A percentile compares a stretch with the other conserved stretches of the same genome.
Evolutionary conservation across 2,113 vertebrate species (phyloP).

Genomic region (Camelus dromedarius): DNA sequence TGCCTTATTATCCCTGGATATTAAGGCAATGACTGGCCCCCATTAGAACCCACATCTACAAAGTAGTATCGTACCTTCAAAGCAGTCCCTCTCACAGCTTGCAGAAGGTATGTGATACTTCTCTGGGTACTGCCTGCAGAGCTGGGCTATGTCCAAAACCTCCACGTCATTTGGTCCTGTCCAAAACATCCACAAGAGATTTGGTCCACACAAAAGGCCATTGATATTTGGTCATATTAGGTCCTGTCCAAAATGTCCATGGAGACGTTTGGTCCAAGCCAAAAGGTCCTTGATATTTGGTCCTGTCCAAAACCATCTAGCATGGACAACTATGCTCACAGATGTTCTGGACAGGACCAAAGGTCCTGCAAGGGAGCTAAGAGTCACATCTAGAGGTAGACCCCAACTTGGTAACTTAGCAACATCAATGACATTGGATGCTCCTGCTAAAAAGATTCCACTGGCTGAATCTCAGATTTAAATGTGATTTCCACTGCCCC

Average conservation of each 20-base stretch:
- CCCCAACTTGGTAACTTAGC: not conserved
- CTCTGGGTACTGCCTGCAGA: not conserved
- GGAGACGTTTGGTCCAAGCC: no score
- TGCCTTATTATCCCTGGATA: not conserved
- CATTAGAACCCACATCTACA: not conserved
- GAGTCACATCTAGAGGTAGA: not conserved
- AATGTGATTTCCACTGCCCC: not conserved
- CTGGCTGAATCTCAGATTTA: not conserved
- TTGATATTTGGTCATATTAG: no score
- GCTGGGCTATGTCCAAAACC: not conserved
- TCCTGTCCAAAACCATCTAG: no score
- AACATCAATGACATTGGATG: not conserved
- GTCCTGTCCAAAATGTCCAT: no score
- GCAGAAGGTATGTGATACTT: not conserved
- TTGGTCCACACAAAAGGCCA: no score
- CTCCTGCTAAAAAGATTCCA: not conserved
- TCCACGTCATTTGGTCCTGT: no score
- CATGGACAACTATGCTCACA: no score
- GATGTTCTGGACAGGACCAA: no score
- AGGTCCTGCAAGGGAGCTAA: no score
- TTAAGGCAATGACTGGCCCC: not conserved
- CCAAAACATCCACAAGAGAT: no score
- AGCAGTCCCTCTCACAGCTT: not conserved
- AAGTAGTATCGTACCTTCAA: not conserved
- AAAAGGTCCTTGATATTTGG: no score